A percentile compares a stretch with the other conserved stretches of the same genome.
phyloP scores from a whole-genome alignment of 2,888 invertebrate species.

The Gnatocerus cornutus region DNA sequence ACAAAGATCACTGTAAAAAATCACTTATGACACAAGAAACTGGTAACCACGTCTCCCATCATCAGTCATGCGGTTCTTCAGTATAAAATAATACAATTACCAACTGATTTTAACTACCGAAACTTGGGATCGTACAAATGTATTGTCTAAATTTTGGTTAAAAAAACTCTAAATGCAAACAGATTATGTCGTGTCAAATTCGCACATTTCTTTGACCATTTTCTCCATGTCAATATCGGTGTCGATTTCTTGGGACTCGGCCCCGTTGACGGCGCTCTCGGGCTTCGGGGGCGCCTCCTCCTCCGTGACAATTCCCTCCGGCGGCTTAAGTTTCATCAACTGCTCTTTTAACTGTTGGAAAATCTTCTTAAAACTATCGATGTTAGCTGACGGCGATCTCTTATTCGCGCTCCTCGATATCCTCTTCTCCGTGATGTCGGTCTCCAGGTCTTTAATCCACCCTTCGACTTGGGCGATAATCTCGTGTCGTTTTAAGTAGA shows the following conservation, averaged over 20 bases:
- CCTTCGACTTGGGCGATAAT: conserved; percentile 90
- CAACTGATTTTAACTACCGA: conserved; percentile 26
- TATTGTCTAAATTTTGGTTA: conserved; percentile 46
- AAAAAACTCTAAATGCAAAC: conserved; percentile 35
- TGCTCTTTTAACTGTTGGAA: conserved; percentile 85
- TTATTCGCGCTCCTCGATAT: conserved; percentile 77
- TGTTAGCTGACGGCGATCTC: conserved; percentile 65
- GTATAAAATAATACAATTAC: conserved; percentile 46
- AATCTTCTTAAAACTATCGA: conserved; percentile 68
- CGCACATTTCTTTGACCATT: conserved; percentile 79
- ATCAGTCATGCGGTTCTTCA: conserved; percentile 48
- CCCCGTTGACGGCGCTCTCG: conserved; percentile 58
- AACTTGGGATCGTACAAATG: conserved; percentile 36
- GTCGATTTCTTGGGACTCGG: conserved; percentile 70
- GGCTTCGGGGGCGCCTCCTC: conserved; percentile 61
- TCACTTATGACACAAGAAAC: conserved; percentile 56
- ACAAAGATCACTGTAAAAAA: conserved; percentile 55
- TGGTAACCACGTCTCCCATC: conserved; percentile 56
- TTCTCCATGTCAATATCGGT: conserved; percentile 85
- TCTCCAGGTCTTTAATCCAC: conserved; percentile 92
- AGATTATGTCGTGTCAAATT: conserved; percentile 43
- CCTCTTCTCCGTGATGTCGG: conserved; percentile 78
- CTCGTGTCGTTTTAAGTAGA: conserved; percentile 94
- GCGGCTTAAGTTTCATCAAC: conserved; percentile 86
- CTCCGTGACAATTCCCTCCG: conserved; percentile 73